phyloP scores from a whole-genome alignment of 1,140 invertebrate genomes.

The Pogonus chalceus region DNA sequence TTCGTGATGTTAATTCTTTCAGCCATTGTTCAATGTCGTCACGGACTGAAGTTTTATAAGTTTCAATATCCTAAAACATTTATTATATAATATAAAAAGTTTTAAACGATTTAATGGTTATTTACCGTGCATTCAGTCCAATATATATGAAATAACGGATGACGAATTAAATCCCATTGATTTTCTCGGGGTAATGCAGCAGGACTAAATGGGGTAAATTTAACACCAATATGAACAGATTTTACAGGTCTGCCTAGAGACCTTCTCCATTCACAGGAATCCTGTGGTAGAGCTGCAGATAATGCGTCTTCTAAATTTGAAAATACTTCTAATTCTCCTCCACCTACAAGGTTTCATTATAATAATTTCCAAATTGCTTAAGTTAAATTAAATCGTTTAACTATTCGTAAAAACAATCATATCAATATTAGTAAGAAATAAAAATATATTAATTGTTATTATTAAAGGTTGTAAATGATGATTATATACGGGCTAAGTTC shows the following conservation, averaged over 20 bases:
- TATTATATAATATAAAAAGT: slow-evolving; percentile 10
- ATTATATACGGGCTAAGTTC: no score
- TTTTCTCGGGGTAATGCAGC: slow-evolving; percentile 57
- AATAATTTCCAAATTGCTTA: no score
- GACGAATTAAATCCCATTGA: slow-evolving; percentile 62
- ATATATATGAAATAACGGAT: slow-evolving; percentile 88
- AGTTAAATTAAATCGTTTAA: no score
- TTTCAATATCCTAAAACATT: slow-evolving; percentile 74
- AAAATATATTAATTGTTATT: no score
- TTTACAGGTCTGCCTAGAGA: slow-evolving; percentile 70
- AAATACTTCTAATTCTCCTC: slow-evolving; percentile 81
- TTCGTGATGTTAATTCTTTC: slow-evolving; percentile 58
- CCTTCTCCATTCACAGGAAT: slow-evolving; percentile 82
- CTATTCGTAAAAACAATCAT: no score
- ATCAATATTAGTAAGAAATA: no score
- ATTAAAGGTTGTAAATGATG: no score
- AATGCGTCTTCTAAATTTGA: slow-evolving; percentile 67
- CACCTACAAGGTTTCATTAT: slow-evolving; percentile 49
- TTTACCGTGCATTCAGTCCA: slow-evolving; percentile 88
- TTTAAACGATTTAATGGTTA: no score
- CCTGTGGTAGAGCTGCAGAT: slow-evolving; percentile 67
- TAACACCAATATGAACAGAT: slow-evolving; percentile 73
- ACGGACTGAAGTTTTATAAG: slow-evolving; percentile 73
- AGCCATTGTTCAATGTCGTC: slow-evolving; percentile 87
- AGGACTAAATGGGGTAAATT: slow-evolving; percentile 71